Evolutionary conservation across 2,797 vertebrate genomes (phyloP).

Genomic region (Lacerta bilineata): DNA sequence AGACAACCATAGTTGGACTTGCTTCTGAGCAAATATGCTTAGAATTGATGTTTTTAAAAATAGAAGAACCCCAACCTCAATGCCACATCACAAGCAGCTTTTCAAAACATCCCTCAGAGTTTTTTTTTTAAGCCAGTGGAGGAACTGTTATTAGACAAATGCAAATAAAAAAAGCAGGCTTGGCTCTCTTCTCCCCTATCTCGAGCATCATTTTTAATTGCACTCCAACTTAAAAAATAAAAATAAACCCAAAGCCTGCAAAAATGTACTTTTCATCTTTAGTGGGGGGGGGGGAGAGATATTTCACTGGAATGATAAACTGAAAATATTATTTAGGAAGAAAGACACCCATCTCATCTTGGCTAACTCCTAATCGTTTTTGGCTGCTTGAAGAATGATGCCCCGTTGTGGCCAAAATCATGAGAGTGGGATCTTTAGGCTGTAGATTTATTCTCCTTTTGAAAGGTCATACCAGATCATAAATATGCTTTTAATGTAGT

Average conservation of each 20-base stretch:
- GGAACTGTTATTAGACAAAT: neutral
- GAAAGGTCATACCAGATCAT: conserved; percentile 42
- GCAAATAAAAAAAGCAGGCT: neutral
- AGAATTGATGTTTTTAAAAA: neutral
- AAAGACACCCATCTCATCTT: neutral
- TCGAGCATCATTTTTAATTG: neutral
- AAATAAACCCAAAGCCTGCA: neutral
- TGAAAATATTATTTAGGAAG: neutral
- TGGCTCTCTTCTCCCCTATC: neutral
- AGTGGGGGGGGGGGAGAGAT: neutral
- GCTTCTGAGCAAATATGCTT: neutral
- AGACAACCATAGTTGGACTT: neutral
- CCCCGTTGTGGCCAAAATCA: neutral
- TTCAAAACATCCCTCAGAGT: neutral
- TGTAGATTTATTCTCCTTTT: conserved; percentile 37
- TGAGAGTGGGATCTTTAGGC: conserved; percentile 19
- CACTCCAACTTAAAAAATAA: conserved; percentile 5
- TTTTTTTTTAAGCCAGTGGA: neutral
- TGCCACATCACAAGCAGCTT: neutral
- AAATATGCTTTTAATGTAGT: conserved; percentile 45
- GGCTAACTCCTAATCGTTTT: neutral
- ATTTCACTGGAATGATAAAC: neutral
- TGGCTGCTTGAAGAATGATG: neutral
- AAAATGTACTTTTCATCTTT: neutral
- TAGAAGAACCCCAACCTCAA: neutral